phyloP scores from a whole-genome alignment of 2,113 vertebrate species.

The Terrapene triunguis region DNA sequence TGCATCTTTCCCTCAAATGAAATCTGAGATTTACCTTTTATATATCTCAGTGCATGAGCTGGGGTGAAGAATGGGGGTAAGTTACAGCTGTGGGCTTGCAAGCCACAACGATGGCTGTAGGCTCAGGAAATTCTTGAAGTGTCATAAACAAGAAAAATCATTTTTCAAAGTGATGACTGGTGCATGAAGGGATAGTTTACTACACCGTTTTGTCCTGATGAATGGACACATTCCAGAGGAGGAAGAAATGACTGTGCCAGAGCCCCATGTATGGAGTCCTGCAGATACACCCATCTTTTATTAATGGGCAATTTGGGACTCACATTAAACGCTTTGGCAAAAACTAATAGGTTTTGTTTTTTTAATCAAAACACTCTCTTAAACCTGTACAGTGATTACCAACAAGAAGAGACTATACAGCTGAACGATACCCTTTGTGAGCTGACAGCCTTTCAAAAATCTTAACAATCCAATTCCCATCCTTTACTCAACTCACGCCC shows the following conservation, averaged over 20 bases:
- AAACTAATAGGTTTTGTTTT: not conserved
- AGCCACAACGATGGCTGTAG: not conserved
- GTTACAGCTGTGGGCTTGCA: not conserved
- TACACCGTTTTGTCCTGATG: not conserved
- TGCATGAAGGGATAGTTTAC: not conserved
- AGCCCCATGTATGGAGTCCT: not conserved
- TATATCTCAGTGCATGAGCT: not conserved
- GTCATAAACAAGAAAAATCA: not conserved
- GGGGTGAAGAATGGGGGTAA: not conserved
- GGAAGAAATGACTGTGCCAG: not conserved
- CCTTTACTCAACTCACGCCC: not conserved
- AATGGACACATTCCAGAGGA: not conserved
- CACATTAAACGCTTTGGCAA: not conserved
- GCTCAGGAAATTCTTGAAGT: conserved; percentile 2
- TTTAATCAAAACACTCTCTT: not conserved
- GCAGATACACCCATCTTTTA: not conserved
- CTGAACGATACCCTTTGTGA: not conserved
- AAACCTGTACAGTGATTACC: not conserved
- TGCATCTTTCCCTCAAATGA: not conserved
- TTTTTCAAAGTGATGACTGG: not conserved
- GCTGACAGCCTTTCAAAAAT: not conserved
- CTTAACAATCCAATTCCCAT: not conserved
- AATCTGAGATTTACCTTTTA: not conserved
- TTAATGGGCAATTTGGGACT: not conserved
- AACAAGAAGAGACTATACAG: not conserved